Evolutionary conservation across 2,888 invertebrate species (phyloP).

Genomic region (Phyto melanocephala): DNA sequence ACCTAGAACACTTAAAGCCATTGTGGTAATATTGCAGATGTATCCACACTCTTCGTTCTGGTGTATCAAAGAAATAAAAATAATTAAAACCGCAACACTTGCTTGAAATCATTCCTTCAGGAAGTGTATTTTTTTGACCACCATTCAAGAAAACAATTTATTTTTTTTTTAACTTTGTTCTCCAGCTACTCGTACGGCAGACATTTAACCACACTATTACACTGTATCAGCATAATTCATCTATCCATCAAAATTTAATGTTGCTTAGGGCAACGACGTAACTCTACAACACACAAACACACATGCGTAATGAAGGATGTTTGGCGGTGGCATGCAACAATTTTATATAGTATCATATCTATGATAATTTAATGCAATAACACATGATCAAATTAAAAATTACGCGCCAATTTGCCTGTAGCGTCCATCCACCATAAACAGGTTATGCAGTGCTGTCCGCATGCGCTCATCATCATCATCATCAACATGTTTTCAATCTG

Average conservation of each 20-base stretch:
- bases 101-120: conserved; percentile 23
- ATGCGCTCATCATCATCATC: background rate
- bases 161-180: too few species aligned
- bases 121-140: conserved; percentile 31
- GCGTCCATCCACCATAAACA: conserved; percentile 37
- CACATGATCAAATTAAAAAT: conserved; percentile 66
- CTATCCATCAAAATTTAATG: conserved; percentile 53
- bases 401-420: conserved; percentile 63
- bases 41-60: background rate
- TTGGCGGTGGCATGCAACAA: conserved; percentile 15
- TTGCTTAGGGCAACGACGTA: background rate
- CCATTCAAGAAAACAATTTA: too few species aligned
- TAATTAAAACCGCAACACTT: conserved; percentile 54
- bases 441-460: conserved; percentile 18
- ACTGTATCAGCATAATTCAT: conserved; percentile 45
- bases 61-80: conserved; percentile 28
- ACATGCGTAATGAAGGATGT: background rate
- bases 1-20: too few species aligned
- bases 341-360: background rate
- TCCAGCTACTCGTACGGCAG: conserved; percentile 27
- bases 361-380: conserved; percentile 43
- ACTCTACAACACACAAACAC: background rate
- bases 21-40: background rate
- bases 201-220: background rate
- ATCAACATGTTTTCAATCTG: background rate